Evolutionary conservation across 1,140 invertebrate genomes (phyloP).

Genomic region (Ptiloglossa arizonensis): DNA sequence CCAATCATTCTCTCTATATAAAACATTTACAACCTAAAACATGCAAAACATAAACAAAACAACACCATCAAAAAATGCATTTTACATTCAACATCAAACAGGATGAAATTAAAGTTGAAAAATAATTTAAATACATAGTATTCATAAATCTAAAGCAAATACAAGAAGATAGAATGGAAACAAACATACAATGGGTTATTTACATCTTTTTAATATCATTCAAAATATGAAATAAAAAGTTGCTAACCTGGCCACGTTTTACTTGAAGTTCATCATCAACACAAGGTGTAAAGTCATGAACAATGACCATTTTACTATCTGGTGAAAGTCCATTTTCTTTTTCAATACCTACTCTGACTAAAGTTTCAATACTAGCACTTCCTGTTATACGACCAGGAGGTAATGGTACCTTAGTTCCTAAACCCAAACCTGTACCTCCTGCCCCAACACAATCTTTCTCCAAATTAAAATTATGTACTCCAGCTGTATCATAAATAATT

Average conservation of each 20-base stretch:
- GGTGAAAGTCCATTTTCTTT: constrained; percentile 95
- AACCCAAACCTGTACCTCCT: constrained; percentile 68
- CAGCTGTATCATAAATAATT: constrained; percentile 61
- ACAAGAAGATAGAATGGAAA: constrained; percentile 13
- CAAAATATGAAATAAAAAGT: not conserved
- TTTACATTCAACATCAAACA: not conserved
- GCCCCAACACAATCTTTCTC: constrained; percentile 75
- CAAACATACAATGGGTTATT: constrained; percentile 22
- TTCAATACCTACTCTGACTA: constrained; percentile 96
- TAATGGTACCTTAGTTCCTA: constrained; percentile 73
- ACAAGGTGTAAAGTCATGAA: constrained; percentile 96
- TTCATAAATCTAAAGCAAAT: constrained; percentile 13
- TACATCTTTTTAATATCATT: constrained; percentile 6
- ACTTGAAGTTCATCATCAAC: constrained; percentile 97
- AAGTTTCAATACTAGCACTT: constrained; percentile 95
- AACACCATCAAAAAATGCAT: constrained; percentile 11
- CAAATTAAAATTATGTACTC: constrained; percentile 76
- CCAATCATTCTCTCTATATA: constrained; percentile 98
- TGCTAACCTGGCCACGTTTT: constrained; percentile 85
- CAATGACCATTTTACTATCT: constrained; percentile 96
- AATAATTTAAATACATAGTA: not conserved
- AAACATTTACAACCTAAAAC: constrained; percentile 91
- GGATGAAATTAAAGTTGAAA: not conserved
- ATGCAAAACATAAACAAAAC: constrained; percentile 42
- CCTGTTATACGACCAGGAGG: constrained; percentile 93